Evolutionary conservation across 1,140 invertebrate genomes (phyloP).

Genomic region (Neodiprion fabricii): DNA sequence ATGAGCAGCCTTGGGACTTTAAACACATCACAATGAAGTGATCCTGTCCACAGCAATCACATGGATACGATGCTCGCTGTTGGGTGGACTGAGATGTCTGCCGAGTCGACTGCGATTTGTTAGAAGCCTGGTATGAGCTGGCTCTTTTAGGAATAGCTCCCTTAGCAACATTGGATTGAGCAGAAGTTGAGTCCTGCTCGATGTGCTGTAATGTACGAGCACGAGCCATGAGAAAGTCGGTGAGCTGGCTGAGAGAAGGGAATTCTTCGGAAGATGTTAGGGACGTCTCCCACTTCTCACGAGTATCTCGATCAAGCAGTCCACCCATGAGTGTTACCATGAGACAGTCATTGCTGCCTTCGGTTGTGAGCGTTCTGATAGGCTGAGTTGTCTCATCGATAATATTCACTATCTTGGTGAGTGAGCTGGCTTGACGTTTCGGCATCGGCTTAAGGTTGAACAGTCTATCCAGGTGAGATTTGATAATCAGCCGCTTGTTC

Average conservation of each 20-base stretch:
- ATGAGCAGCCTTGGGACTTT: not conserved
- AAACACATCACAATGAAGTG: too few relatives aligned
- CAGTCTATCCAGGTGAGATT: constrained; percentile 7
- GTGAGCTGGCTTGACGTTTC: not conserved
- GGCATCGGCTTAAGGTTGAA: not conserved
- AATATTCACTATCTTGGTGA: constrained; percentile 7
- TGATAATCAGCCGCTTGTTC: constrained; percentile 19
- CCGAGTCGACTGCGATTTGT: not conserved
- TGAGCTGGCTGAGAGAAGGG: constrained; percentile 11
- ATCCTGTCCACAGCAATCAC: too few relatives aligned
- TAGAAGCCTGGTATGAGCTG: not conserved
- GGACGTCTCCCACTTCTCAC: constrained; percentile 21
- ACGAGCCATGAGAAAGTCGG: not conserved
- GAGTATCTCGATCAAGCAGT: constrained; percentile 9
- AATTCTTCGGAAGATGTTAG: not conserved
- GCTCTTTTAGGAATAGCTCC: too few relatives aligned
- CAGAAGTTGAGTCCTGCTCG: not conserved
- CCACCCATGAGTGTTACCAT: constrained; percentile 11
- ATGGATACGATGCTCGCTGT: not conserved
- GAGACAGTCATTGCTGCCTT: constrained; percentile 9
- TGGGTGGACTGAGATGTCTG: not conserved
- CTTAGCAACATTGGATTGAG: not conserved
- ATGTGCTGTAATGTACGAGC: not conserved
- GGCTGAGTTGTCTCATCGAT: not conserved
- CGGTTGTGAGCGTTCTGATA: not conserved